These are phyloP conservation scores for Apostichopus californicus DNA, from an alignment of 35 echinoderm and acorn worm species.

Conservation along the genomic window DNA sequence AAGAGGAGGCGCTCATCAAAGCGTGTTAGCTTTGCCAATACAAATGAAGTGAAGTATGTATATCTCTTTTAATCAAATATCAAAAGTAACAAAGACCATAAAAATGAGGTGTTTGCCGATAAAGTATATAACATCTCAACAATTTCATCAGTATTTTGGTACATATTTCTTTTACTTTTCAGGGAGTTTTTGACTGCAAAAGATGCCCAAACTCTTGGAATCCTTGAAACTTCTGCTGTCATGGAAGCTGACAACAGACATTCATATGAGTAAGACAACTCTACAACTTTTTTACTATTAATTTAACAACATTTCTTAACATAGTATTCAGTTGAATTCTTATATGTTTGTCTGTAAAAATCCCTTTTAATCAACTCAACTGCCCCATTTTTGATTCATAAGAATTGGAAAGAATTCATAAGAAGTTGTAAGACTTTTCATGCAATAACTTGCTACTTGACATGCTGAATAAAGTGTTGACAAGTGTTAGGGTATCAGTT, in stretches of 20 bases:
- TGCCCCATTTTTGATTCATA: too few relatives aligned
- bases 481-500: too few relatives aligned
- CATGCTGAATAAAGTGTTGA: too few relatives aligned
- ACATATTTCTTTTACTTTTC: neutral
- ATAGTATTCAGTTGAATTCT: neutral
- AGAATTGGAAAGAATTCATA: too few relatives aligned
- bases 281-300: neutral
- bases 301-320: neutral
- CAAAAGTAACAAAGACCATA: too few relatives aligned
- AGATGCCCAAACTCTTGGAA: constrained; percentile 18
- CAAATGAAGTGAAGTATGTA: constrained; percentile 53
- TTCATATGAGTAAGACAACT: neutral
- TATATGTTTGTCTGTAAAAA: too few relatives aligned
- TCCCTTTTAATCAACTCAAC: too few relatives aligned
- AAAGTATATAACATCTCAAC: too few relatives aligned
- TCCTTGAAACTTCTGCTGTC: neutral
- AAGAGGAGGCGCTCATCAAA: constrained; percentile 39
- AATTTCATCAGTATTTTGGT: too few relatives aligned
- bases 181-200: constrained; percentile 32
- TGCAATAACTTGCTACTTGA: too few relatives aligned
- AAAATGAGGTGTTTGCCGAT: too few relatives aligned
- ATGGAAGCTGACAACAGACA: neutral
- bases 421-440: too few relatives aligned
- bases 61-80: neutral
- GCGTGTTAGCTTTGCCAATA: constrained; percentile 44